These are phyloP conservation scores for Julus scandinavius DNA, from an alignment of 2,888 invertebrate genomes.

Conservation along the genomic window DNA sequence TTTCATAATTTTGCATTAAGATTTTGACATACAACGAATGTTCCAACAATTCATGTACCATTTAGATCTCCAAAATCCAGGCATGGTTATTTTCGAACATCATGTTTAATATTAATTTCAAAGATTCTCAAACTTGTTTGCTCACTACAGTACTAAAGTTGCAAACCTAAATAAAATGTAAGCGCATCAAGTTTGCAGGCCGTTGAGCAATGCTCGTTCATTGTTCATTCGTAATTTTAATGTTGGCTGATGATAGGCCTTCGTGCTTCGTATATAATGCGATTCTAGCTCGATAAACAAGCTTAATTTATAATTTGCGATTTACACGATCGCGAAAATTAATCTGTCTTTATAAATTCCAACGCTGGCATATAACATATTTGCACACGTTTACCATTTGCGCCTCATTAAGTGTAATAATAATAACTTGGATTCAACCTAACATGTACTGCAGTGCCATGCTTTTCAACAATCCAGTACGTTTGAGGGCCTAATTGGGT, in stretches of 20 bases:
- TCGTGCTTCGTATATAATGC: neutral
- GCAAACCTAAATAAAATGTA: too few relatives aligned
- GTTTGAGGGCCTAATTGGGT: neutral
- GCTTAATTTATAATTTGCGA: neutral
- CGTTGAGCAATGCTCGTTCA: neutral
- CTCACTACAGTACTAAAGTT: too few relatives aligned
- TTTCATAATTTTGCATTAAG: too few relatives aligned
- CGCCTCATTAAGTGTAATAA: neutral
- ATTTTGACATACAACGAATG: too few relatives aligned
- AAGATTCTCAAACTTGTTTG: too few relatives aligned
- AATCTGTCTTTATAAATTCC: neutral
- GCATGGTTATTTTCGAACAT: too few relatives aligned
- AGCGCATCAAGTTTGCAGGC: too few relatives aligned
- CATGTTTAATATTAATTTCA: too few relatives aligned
- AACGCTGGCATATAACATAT: neutral
- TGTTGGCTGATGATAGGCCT: neutral
- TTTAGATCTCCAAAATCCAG: too few relatives aligned
- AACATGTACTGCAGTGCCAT: neutral
- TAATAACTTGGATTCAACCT: neutral
- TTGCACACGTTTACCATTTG: neutral
- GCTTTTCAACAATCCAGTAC: neutral
- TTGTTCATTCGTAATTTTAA: neutral
- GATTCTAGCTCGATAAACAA: neutral
- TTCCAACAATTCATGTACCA: too few relatives aligned
- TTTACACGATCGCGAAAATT: neutral